Conservation (phyloP, 1,140 invertebrate species). For the Atta texana region DNA sequence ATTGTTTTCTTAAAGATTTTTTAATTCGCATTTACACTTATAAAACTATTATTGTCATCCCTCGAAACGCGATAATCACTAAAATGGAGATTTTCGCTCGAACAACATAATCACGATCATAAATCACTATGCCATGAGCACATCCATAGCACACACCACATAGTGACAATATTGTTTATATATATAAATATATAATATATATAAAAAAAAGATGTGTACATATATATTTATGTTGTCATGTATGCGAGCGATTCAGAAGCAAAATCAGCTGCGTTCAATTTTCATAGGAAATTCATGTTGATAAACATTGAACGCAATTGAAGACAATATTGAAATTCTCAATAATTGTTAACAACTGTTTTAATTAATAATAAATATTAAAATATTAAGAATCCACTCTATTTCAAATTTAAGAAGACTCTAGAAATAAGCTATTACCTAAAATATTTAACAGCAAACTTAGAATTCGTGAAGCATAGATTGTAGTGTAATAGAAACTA, state of each 20-base stretch:
- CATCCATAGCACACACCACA: conserved; percentile 74
- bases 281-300: conserved; percentile 26
- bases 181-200: conserved; percentile 59
- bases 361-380: neutral
- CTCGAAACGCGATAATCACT: conserved; percentile 57
- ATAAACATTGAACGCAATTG: neutral
- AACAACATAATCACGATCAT: conserved; percentile 72
- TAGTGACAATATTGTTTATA: conserved; percentile 61
- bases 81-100: conserved; percentile 62
- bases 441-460: neutral
- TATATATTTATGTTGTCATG: conserved; percentile 55
- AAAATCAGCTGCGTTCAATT: conserved; percentile 56
- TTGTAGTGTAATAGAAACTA: neutral
- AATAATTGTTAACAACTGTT: neutral
- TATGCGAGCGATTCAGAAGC: conserved; percentile 46
- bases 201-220: conserved; percentile 41
- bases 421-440: neutral
- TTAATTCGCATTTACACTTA: neutral
- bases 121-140: conserved; percentile 75
- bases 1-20: neutral
- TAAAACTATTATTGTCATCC: conserved; percentile 25
- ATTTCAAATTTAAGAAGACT: neutral
- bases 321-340: neutral
- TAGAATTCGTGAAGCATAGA: conserved; percentile 14
- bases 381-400: conserved; percentile 17